These are phyloP conservation scores for Squalus acanthias DNA, from an alignment of 2,797 vertebrate genomes.

Conservation along the genomic window DNA sequence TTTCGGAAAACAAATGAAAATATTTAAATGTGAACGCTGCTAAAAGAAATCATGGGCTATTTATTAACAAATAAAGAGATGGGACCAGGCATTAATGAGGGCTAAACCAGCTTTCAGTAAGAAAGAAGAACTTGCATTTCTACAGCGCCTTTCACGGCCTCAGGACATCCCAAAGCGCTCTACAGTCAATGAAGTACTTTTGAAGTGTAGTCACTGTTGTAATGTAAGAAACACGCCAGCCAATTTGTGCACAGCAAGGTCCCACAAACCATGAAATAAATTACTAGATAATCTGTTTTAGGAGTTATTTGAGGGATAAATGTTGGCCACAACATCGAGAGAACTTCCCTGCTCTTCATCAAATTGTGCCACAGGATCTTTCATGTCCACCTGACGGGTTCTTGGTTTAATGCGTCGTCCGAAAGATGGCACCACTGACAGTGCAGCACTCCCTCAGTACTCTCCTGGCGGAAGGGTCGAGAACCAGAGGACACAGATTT, in stretches of 20 bases:
- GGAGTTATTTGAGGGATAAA: too few relatives aligned
- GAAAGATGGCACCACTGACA: neutral
- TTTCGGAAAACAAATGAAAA: neutral
- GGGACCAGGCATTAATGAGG: neutral
- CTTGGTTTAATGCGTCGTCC: neutral
- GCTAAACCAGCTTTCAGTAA: neutral
- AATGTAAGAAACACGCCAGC: neutral
- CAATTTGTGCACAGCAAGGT: neutral
- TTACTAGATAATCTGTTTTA: too few relatives aligned
- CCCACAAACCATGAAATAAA: neutral
- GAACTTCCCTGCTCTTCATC: too few relatives aligned
- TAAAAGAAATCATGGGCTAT: neutral
- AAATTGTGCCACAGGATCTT: neutral
- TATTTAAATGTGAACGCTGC: neutral
- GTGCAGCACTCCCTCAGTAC: neutral
- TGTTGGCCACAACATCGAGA: too few relatives aligned
- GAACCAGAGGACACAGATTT: too few relatives aligned
- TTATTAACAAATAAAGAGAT: neutral
- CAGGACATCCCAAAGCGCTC: neutral
- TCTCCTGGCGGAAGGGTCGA: too few relatives aligned
- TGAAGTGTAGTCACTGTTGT: neutral
- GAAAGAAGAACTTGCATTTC: neutral
- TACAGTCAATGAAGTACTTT: neutral
- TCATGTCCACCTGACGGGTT: neutral
- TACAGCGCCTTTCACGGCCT: neutral